Conservation (phyloP, 2,888 invertebrate species). For the Nomada lathburiana region DNA sequence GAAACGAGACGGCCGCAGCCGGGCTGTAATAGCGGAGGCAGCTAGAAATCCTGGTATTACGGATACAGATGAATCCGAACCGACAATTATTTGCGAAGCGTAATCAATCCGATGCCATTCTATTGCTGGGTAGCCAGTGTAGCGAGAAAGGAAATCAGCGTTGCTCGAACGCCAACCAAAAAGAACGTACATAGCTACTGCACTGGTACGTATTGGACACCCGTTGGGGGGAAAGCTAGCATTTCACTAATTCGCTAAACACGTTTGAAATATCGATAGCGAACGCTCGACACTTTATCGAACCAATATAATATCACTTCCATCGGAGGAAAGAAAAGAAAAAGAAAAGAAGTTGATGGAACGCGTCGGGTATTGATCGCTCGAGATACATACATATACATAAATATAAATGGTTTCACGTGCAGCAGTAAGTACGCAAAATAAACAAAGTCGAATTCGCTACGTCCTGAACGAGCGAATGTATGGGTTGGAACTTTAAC, state of each 20-base stretch:
- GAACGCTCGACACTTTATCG: not conserved
- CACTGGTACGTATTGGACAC: too few relatives aligned
- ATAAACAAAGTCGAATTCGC: not conserved
- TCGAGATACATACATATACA: too few relatives aligned
- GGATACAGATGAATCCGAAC: slow-evolving; percentile 15
- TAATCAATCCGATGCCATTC: slow-evolving; percentile 26
- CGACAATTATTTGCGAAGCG: slow-evolving; percentile 23
- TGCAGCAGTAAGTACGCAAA: not conserved
- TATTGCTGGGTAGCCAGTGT: not conserved
- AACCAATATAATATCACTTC: too few relatives aligned
- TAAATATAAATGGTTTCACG: slow-evolving; percentile 5
- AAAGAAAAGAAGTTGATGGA: not conserved
- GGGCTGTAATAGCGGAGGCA: not conserved
- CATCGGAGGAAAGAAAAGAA: too few relatives aligned
- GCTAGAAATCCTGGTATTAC: slow-evolving; percentile 17
- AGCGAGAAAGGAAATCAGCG: slow-evolving; percentile 4
- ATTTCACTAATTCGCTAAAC: not conserved
- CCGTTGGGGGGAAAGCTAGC: not conserved
- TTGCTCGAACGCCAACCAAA: not conserved
- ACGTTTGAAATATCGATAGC: not conserved
- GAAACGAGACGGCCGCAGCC: not conserved
- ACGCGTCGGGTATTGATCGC: slow-evolving; percentile 3
- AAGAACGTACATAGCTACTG: too few relatives aligned
- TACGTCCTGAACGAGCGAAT: not conserved
- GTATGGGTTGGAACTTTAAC: not conserved